Percentiles rank a stretch among this genome's conserved stretches.
phyloP scores from a whole-genome alignment of 2,113 vertebrate genomes.

The Burhinus bistriatus region DNA sequence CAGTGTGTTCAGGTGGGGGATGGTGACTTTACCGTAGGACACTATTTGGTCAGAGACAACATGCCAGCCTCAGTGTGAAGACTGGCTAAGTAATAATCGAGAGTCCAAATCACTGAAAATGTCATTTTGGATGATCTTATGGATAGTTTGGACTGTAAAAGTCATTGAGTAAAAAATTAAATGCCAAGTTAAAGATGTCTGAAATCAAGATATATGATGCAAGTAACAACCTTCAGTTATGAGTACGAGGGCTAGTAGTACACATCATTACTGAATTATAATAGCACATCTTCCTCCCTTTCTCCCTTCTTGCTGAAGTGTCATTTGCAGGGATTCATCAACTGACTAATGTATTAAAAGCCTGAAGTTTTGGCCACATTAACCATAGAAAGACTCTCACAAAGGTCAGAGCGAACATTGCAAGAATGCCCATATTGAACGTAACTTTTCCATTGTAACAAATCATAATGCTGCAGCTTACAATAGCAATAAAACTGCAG shows the following conservation, averaged over 20 bases:
- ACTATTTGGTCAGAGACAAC: neutral
- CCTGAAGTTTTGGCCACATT: neutral
- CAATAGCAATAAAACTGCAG: neutral
- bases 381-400: neutral
- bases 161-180: neutral
- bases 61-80: rapidly evolving
- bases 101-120: neutral
- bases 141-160: neutral
- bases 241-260: neutral
- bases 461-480: neutral
- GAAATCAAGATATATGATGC: neutral
- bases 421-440: neutral
- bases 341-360: neutral
- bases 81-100: neutral
- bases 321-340: neutral
- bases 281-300: neutral
- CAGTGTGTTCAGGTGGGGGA: neutral
- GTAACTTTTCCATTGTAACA: neutral
- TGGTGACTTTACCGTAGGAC: rapidly evolving
- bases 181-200: neutral
- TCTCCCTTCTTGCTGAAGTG: neutral
- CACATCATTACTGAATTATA: neutral
- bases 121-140: neutral
- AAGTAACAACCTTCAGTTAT: neutral
- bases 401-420: neutral